Evolutionary conservation across 2,888 invertebrate species (phyloP), one percentile per base, ranked within the genome.

Genomic region (Diachrysia chrysitis): DNA sequence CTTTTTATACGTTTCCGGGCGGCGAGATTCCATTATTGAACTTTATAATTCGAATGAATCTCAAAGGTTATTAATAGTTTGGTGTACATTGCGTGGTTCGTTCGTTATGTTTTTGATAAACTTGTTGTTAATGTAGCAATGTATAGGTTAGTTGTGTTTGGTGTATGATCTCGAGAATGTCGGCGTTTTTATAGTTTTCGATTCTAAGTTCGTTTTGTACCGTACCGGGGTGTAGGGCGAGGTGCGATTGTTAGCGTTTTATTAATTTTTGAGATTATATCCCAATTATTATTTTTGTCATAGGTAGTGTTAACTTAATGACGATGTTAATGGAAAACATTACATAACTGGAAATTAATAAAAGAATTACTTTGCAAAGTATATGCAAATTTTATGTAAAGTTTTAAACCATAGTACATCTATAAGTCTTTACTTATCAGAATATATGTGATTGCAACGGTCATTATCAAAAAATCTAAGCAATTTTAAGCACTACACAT

Each of bases 1-100:
- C 88, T 94, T 94, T 94, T 95, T 95, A 92, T 94, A 87, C 91
- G 93, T 95, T 95, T 95, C 95, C 95, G 95, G 81, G 88, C 92
- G 90, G 87, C 86, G 88, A 87, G 92, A 93, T 93, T 93, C 94
- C 93, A 91, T 90, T 90, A 81, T 84, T 83, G 78, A 76, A 76
- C 77, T 81, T 79, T 78, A 78, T 78, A 78, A 74, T 84, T 83
- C 79, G 83, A 84, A 83, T 72, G 71, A 76, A 66, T 68, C 77
- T 69, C 74, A 69, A 76, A 70, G 74, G 77, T 62, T 78, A 74
- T 69, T 69, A 73, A 73, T 73, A 51, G 25, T 56, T 56, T 46
- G n/a, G 7, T 53, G 25, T 74, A 57, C 76, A 71, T 69, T 25
- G 73, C 76, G 57, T n/a, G 64, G 57, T 72, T 58, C 42, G 14